Evolutionary conservation across 2,113 vertebrate genomes (phyloP).

Genomic region (Catharus bicknelli): DNA sequence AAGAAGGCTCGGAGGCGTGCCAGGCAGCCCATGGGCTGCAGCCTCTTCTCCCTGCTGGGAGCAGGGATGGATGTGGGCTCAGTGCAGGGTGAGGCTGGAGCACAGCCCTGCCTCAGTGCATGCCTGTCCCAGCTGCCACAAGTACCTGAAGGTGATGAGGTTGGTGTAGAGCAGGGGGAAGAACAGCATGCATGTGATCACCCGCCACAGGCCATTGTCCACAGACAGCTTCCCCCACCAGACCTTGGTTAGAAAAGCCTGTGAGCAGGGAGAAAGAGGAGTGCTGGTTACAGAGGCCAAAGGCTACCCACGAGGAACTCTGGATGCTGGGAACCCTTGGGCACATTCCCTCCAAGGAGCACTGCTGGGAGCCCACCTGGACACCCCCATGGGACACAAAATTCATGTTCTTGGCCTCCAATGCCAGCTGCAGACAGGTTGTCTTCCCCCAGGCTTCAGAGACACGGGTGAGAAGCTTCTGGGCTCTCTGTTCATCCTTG

Average conservation of each 20-base stretch:
- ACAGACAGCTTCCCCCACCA: conserved; percentile 93
- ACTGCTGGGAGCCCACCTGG: conserved; percentile 79
- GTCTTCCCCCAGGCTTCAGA: conserved; percentile 89
- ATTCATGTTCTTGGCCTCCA: conserved; percentile 89
- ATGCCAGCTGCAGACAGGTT: conserved; percentile 87
- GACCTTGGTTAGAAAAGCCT: conserved; percentile 93
- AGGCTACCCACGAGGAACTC: not conserved
- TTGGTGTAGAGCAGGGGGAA: conserved; percentile 86
- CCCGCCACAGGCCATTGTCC: conserved; percentile 84
- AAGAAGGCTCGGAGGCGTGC: conserved; percentile 77
- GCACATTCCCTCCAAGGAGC: not conserved
- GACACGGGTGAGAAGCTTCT: conserved; percentile 84
- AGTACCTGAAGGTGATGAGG: conserved; percentile 89
- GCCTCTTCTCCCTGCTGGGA: conserved; percentile 42
- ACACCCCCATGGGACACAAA: conserved; percentile 92
- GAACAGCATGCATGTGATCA: conserved; percentile 83
- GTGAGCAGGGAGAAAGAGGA: not conserved
- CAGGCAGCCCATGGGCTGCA: conserved; percentile 58
- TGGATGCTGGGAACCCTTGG: not conserved
- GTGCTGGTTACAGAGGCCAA: not conserved
- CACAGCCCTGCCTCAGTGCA: not conserved
- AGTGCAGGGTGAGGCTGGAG: not conserved
- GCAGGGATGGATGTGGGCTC: not conserved
- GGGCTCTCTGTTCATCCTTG: conserved; percentile 81
- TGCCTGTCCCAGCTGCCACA: fast-evolving